Base-by-base conservation (phyloP, 2,113 vertebrate genomes). In the Microcebus ravelobensis region DNA sequence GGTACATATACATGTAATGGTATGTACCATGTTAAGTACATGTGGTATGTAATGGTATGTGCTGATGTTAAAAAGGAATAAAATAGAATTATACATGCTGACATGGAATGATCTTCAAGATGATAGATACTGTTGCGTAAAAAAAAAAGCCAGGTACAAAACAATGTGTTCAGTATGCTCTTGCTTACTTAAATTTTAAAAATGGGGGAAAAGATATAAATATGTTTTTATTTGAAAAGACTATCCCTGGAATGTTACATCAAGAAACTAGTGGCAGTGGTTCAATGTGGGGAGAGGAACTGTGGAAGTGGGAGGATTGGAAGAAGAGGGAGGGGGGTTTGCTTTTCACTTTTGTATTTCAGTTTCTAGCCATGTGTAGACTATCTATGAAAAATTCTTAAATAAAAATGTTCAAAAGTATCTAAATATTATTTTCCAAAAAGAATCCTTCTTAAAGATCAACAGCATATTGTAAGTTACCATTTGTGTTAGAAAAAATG, bases 191-290 rank as follows among this genome's bases (percentile, higher is more conserved):
- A 87, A 90, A 79, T n/a, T 55, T 55, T 55, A 55, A 71, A 55
- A 61, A 63, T 11, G 14, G n/a, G 11, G 17, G 8, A 65, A 77
- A 9, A 59, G 17, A 57, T 92, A 63, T 42, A 94, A 68, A 90
- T 31, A 42, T 70, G 29, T 15, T 94, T 94, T 84, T 68, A 80
- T 36, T 86, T 42, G 73, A 95, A 87, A 96, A 94, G 91, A 73
- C 27, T 12, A 23, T 45, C n/a, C 88, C 42, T 81, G 81, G 50
- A 80, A 96, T 15, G 6, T 83, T 95, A 65, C 12, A 59, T 61
- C 52, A 90, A 87, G 68, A 87, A 81, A 57, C 68, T 50, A 39
- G 3, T 76, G 48, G 34, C 9, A 39, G 31, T 42, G 50, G n/a
- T 77, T 93, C 29, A 73, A 17, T 34, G 5, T 45, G 6, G 18